Percentiles rank a stretch among this genome's conserved stretches.
These are phyloP conservation scores for Cataglyphis hispanica DNA, from an alignment of 1,140 invertebrate species.

Conservation along the genomic window DNA sequence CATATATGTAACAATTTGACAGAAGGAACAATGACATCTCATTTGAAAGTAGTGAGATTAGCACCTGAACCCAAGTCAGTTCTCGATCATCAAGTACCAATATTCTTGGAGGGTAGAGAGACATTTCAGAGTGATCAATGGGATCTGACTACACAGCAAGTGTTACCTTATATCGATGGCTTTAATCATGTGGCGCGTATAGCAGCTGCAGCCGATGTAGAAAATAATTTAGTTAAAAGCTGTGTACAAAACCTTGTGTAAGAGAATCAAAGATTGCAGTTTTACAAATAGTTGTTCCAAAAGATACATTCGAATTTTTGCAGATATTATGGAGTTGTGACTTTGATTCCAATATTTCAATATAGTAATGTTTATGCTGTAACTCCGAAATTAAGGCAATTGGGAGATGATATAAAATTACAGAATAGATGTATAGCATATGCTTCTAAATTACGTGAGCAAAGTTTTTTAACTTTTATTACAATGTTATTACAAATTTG, in stretches of 20 bases:
- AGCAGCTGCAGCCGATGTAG: conserved; percentile 94
- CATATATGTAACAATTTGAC: conserved; percentile 62
- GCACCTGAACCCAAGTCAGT: conserved; percentile 93
- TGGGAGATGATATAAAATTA: conserved; percentile 90
- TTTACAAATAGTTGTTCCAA: neutral
- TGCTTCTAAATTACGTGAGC: conserved; percentile 89
- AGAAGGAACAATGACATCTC: conserved; percentile 93
- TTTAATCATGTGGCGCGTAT: conserved; percentile 96
- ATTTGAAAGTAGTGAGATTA: conserved; percentile 92
- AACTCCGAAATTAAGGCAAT: conserved; percentile 92
- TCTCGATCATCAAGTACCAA: conserved; percentile 96
- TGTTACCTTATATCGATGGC: conserved; percentile 96
- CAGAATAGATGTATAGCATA: conserved; percentile 92
- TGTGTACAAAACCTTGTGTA: conserved; percentile 97
- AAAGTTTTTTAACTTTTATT: neutral
- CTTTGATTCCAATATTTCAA: conserved; percentile 95
- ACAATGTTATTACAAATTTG: neutral
- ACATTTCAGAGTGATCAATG: conserved; percentile 90
- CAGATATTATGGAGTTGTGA: conserved; percentile 92
- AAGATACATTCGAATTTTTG: conserved; percentile 56
- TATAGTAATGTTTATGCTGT: conserved; percentile 97
- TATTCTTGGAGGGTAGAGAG: conserved; percentile 90
- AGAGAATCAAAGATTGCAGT: conserved; percentile 49
- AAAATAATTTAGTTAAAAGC: conserved; percentile 97
- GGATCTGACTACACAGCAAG: conserved; percentile 97